A percentile compares a stretch with the other conserved stretches of the same genome.
These are phyloP conservation scores for Drosophila pallidifrons DNA, from an alignment of 1,140 invertebrate genomes.

Conservation along the genomic window DNA sequence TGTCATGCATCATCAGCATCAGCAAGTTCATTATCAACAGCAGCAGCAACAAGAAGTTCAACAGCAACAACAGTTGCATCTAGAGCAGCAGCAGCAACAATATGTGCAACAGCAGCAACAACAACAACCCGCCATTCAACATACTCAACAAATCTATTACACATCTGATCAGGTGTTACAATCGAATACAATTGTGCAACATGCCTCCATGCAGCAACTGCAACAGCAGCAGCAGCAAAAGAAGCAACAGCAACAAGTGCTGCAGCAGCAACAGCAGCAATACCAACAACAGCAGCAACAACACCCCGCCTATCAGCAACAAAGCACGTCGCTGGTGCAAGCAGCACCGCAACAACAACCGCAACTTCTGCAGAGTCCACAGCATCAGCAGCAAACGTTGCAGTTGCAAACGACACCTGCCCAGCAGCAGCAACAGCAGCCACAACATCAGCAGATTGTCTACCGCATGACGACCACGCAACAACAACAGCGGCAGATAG, in stretches of 20 bases:
- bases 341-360: constrained; percentile 61
- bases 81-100: constrained; percentile 65
- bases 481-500: constrained; percentile 66
- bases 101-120: constrained; percentile 56
- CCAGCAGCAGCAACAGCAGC: constrained; percentile 63
- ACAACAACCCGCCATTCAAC: constrained; percentile 65
- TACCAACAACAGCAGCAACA: constrained; percentile 59
- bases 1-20: constrained; percentile 68
- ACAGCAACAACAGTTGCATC: constrained; percentile 62
- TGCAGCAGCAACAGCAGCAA: constrained; percentile 56
- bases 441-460: constrained; percentile 78
- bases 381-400: constrained; percentile 66
- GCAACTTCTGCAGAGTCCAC: constrained; percentile 60
- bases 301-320: constrained; percentile 57
- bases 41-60: constrained; percentile 55
- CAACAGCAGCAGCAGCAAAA: constrained; percentile 85
- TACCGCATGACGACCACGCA: constrained; percentile 72
- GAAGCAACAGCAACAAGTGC: constrained; percentile 66
- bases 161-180: constrained; percentile 76
- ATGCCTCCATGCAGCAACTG: constrained; percentile 78
- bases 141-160: constrained; percentile 74
- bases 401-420: constrained; percentile 77
- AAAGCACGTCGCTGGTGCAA: constrained; percentile 68
- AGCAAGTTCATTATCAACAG: constrained; percentile 67
- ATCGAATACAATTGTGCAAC: constrained; percentile 70